phyloP scores from a whole-genome alignment of 2,888 invertebrate genomes.

The Tetropium fuscum region DNA sequence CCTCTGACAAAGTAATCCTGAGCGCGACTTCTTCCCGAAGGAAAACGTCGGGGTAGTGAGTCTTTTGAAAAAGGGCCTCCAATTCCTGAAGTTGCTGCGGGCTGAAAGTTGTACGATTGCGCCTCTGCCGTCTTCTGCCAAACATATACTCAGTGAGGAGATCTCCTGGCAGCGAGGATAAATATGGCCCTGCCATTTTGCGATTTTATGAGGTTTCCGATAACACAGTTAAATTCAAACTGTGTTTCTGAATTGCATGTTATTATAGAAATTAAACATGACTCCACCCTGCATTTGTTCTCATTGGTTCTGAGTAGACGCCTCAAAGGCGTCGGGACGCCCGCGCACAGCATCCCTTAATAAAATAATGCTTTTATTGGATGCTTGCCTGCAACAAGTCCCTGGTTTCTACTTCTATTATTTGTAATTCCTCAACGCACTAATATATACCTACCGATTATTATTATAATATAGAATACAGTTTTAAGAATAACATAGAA shows the following conservation, averaged over 20 bases:
- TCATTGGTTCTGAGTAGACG: slow-evolving; percentile 59
- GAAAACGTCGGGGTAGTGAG: slow-evolving; percentile 93
- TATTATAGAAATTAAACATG: slow-evolving; percentile 55
- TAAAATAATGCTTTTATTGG: slow-evolving; percentile 61
- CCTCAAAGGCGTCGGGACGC: slow-evolving; percentile 62
- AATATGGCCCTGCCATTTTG: slow-evolving; percentile 86
- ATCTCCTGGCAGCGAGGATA: slow-evolving; percentile 88
- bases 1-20: slow-evolving; percentile 91
- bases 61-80: slow-evolving; percentile 93
- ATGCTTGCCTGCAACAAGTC: slow-evolving; percentile 50
- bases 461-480: too few relatives aligned
- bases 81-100: slow-evolving; percentile 93
- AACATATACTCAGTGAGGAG: slow-evolving; percentile 95
- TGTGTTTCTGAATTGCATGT: slow-evolving; percentile 51
- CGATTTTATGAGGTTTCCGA: slow-evolving; percentile 32
- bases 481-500: too few relatives aligned
- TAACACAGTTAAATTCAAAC: slow-evolving; percentile 53
- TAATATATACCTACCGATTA: too few relatives aligned
- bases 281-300: slow-evolving; percentile 61
- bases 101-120: slow-evolving; percentile 94
- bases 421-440: not conserved
- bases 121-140: slow-evolving; percentile 86
- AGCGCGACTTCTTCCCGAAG: slow-evolving; percentile 92
- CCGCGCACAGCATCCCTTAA: slow-evolving; percentile 58
- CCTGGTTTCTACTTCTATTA: slow-evolving; percentile 10